A percentile compares a stretch with the other conserved stretches of the same genome.
Evolutionary conservation across 2,113 vertebrate genomes (phyloP).

Genomic region (Lutjanus erythropterus): DNA sequence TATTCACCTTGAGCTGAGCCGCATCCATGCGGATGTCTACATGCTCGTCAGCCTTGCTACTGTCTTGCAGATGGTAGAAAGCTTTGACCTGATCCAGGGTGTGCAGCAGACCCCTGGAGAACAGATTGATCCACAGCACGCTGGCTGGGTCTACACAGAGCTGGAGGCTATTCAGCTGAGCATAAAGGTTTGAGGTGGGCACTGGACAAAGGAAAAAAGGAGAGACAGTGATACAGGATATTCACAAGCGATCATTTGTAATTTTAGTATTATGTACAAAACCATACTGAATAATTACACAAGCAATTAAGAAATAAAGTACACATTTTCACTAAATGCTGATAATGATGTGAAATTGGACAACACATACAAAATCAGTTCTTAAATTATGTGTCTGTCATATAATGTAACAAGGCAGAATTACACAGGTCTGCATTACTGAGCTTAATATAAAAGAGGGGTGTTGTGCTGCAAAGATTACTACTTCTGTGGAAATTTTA

Average conservation of each 20-base stretch:
- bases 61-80: constrained; percentile 93
- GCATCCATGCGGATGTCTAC: constrained; percentile 92
- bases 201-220: constrained; percentile 79
- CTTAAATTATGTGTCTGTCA: neutral
- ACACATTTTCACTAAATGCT: neutral
- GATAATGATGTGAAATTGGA: neutral
- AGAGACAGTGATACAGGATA: neutral
- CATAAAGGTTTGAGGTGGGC: constrained; percentile 93
- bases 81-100: constrained; percentile 97
- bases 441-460: neutral
- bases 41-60: constrained; percentile 90
- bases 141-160: constrained; percentile 91
- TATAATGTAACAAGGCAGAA: neutral
- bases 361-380: neutral
- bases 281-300: neutral
- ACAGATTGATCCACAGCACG: constrained; percentile 95
- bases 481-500: neutral
- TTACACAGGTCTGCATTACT: neutral
- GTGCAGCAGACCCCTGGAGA: constrained; percentile 91
- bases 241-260: neutral
- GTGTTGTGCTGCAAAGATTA: neutral
- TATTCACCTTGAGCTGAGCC: constrained; percentile 90
- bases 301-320: neutral
- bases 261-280: neutral
- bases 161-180: constrained; percentile 91